Conservation (phyloP, 2,797 vertebrate species). For the Pangasius larnaudii region DNA sequence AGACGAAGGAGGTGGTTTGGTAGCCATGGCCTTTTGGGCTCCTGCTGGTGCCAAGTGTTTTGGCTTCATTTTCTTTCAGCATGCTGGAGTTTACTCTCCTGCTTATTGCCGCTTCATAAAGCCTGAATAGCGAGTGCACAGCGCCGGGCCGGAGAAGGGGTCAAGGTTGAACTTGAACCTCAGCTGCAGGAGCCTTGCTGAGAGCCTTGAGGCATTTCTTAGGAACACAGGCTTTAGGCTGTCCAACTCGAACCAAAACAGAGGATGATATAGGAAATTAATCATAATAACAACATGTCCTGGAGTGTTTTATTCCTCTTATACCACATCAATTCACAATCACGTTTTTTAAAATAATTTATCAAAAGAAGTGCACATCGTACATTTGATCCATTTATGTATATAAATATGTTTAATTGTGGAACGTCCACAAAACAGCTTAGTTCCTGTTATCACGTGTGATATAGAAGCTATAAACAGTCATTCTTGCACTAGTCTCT, state of each 20-base stretch:
- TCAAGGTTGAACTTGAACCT: slow-evolving; percentile 77
- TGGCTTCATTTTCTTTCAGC: slow-evolving; percentile 66
- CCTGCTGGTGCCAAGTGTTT: slow-evolving; percentile 67
- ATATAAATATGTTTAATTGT: background rate
- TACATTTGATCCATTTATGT: too few relatives aligned
- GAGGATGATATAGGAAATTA: background rate
- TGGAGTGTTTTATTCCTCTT: background rate
- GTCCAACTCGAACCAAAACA: background rate
- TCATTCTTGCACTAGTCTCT: background rate
- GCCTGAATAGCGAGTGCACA: slow-evolving; percentile 73
- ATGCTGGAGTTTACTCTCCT: slow-evolving; percentile 69
- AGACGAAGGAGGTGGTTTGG: slow-evolving; percentile 57
- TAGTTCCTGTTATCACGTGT: background rate
- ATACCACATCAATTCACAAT: background rate
- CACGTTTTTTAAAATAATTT: background rate
- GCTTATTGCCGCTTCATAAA: slow-evolving; percentile 79
- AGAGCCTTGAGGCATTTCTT: slow-evolving; percentile 54
- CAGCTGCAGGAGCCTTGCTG: slow-evolving; percentile 55
- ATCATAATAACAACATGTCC: background rate
- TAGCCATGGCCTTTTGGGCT: slow-evolving; percentile 57
- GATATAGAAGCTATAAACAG: background rate
- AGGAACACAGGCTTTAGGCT: background rate
- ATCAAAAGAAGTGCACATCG: background rate
- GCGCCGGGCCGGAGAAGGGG: slow-evolving; percentile 66
- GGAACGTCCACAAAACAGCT: background rate